Percentiles rank a stretch among this genome's conserved stretches.
phyloP scores from a whole-genome alignment of 2,113 vertebrate genomes.

The Aphyosemion australe region DNA sequence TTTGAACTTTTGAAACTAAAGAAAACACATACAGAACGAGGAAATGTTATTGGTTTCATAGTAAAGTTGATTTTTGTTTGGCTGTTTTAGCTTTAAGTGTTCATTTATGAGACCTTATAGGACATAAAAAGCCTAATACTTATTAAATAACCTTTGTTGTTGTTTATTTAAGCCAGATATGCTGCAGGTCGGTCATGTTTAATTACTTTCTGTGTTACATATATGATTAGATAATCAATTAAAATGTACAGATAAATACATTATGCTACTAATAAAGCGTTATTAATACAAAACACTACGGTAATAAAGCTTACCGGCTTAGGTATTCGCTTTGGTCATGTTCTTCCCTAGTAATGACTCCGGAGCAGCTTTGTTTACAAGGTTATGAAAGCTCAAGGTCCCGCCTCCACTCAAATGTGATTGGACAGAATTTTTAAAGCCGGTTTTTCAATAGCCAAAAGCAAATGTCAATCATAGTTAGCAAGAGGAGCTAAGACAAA shows the following conservation, averaged over 20 bases:
- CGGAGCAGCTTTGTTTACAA: not conserved
- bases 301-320: conserved; percentile 25
- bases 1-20: no score
- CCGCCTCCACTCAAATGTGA: conserved; percentile 6
- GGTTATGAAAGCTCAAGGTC: conserved; percentile 8
- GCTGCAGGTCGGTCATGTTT: no score
- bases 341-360: not conserved
- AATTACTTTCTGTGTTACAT: no score
- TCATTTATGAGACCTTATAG: no score
- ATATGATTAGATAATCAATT: no score
- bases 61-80: not conserved
- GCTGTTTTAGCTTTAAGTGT: not conserved
- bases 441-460: conserved; percentile 2
- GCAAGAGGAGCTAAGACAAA: no score
- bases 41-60: not conserved
- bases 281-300: not conserved
- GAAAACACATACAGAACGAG: no score
- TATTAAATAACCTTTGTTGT: no score
- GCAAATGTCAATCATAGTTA: conserved; percentile 33
- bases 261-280: not conserved
- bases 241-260: no score
- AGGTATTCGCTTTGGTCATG: not conserved
- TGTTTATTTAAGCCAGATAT: no score
- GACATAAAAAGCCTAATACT: no score
- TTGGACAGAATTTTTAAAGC: conserved; percentile 30